phyloP scores from a whole-genome alignment of 2,797 vertebrate genomes.

The Staurois parvus region DNA sequence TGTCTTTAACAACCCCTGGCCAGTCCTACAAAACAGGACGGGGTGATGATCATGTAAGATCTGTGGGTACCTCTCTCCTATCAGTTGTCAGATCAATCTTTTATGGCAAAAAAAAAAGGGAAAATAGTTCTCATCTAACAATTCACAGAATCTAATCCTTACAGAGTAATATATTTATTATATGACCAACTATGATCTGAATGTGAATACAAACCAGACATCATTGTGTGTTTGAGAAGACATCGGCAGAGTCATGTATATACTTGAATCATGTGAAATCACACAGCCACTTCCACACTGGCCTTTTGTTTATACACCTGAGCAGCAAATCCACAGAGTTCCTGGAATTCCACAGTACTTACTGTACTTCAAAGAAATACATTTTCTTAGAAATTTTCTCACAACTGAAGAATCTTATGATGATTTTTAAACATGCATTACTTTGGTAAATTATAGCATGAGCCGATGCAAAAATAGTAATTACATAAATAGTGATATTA shows the following conservation, averaged over 20 bases:
- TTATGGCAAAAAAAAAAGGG: too few relatives aligned
- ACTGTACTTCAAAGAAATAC: conserved; percentile 47
- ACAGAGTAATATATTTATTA: too few relatives aligned
- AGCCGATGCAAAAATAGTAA: conserved; percentile 40
- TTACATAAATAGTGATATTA: conserved; percentile 44
- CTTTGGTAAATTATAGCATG: conserved; percentile 40
- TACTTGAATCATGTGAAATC: conserved; percentile 47
- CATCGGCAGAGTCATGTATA: conserved; percentile 40
- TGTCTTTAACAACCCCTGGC: too few relatives aligned
- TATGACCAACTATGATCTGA: background rate
- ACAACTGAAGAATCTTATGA: conserved; percentile 39
- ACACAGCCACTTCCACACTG: conserved; percentile 18
- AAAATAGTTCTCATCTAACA: too few relatives aligned
- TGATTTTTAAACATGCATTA: conserved; percentile 27
- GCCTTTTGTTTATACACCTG: conserved; percentile 43
- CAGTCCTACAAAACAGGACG: too few relatives aligned
- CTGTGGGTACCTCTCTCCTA: too few relatives aligned
- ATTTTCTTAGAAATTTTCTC: conserved; percentile 56
- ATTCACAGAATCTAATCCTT: too few relatives aligned
- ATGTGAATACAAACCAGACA: background rate
- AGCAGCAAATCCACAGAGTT: conserved; percentile 38
- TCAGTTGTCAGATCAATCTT: too few relatives aligned
- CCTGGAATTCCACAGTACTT: conserved; percentile 49
- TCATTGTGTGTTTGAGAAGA: conserved; percentile 9
- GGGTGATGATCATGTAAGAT: too few relatives aligned